Evolutionary conservation across 2,888 invertebrate genomes (phyloP), one percentile per base, ranked within the genome.

Genomic region (Phortica okadai): DNA sequence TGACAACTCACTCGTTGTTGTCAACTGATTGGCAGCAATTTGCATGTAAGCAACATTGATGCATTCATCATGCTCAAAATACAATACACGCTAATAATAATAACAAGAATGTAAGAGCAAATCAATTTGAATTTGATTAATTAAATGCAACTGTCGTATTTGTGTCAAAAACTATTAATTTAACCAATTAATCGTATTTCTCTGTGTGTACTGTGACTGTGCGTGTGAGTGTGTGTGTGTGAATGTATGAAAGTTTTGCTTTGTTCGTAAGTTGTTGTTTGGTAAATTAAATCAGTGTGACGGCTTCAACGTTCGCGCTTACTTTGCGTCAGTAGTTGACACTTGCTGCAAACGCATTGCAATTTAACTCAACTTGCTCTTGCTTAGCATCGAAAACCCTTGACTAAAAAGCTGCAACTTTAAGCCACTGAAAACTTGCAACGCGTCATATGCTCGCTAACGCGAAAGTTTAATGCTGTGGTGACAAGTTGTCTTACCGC

Each of bases 271-370:
- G 80, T 78, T 74, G 76, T 58, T 72, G 81, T 82, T 58, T 88
- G 84, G 84, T 89, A 85, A 85, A 85, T 85, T 85, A 86, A 86
- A 86, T 86, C 88, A 86, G 84, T 79, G 87, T 85, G 84, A 80
- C 75, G 78, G 70, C 50, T 70, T 50, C 21, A 50, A 70, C 16
- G 54, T 54, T 10, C 33, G 54, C n/a, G 70, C 70, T 25, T 11
- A 50, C 45, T 70, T 42, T 66, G 41, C 41, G 42, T 2, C 66
- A 42, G 11, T 10, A 66, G 25, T 66, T 66, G 66, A 66, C 66
- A 66, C 66, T 66, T n/a, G 59, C 50, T 50, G 10, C 6, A 8
- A 50, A 50, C 50, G 14, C 10, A 50, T 11, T 11, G 10, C 14
- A 50, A 50, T 14, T 50, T 14, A 50, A 14, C 50, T 6, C 50